phyloP scores from a whole-genome alignment of 2,113 vertebrate genomes.

The Sceloporus undulatus region DNA sequence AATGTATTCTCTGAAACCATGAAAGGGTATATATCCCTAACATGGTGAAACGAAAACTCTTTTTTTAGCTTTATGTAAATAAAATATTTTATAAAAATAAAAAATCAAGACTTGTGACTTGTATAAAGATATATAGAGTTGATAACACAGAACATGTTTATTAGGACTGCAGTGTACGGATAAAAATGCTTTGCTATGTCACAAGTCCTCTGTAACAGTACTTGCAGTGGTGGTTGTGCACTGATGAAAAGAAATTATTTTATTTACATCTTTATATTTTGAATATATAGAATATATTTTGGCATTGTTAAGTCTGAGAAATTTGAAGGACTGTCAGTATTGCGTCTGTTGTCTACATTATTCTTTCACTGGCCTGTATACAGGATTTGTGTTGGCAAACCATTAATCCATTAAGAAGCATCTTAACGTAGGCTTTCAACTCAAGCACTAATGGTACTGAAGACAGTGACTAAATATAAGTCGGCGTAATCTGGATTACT shows the following conservation, averaged over 20 bases:
- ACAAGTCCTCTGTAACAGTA: not conserved
- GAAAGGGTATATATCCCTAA: no score
- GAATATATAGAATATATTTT: not conserved
- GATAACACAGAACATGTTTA: not conserved
- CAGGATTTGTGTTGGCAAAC: constrained; percentile 31
- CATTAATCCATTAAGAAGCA: constrained; percentile 50
- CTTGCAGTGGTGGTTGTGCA: not conserved
- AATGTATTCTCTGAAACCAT: no score
- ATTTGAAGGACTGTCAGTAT: constrained; percentile 22
- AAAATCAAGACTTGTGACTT: not conserved
- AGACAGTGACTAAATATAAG: constrained; percentile 49
- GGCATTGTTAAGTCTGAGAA: not conserved
- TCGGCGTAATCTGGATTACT: constrained; percentile 56
- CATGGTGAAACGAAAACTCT: no score
- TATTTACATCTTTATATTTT: not conserved
- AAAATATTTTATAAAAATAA: no score
- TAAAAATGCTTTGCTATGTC: not conserved
- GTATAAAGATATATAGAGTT: not conserved
- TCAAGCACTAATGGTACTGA: constrained; percentile 36
- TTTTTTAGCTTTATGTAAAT: no score
- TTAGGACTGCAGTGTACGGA: not conserved
- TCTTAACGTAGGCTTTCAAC: constrained; percentile 53
- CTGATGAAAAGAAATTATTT: not conserved
- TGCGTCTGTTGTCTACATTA: constrained; percentile 21
- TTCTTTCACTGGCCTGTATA: constrained; percentile 22